Base-by-base conservation (phyloP, 2,888 invertebrate species). In the Parnassius glacialis region DNA sequence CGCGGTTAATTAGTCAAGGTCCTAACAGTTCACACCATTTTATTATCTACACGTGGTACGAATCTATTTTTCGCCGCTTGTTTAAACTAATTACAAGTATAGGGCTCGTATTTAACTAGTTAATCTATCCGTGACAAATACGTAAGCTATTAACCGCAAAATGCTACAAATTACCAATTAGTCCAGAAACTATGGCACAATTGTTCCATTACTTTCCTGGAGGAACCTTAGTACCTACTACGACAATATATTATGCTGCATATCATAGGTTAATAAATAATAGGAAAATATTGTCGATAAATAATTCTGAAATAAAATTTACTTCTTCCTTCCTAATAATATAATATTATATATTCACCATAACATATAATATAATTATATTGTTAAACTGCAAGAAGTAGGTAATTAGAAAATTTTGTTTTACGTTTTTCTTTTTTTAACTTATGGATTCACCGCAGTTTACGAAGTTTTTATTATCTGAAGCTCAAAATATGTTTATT, bases 201-300 rank as follows among this genome's bases (percentile, higher is more conserved):
- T 78, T 76, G 72, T 73, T 69, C 70, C 74, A 68, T 62, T 64
- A 67, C 70, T 74, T 80, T 81, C 79, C 80, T 73, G 76, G 77
- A 78, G 80, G 77, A 70, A 72, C 65, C 64, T 62, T 51, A 64
- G 65, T 67, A 64, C 9, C 13, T n/a, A 11, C 34, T 12, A 67
- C 74, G 75, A 41, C 11, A 11, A 43, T 43, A 43, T 43, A 1
- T 10, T 43, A 43, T n/a, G 16, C 25, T 42, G 11, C 20, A n/a
- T 57, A 52, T 52, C 20, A 52, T 43, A 62, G 10, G 42, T 16
- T 48, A 48, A 45, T 57, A 57, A 57, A 47, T 57, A 57, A 48
- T 50, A 62, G 57, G 52, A 43, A 61, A 55, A 60, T 13, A 44
- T 61, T 41, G 45, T 47, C 25, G 44, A 13, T 20, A 52, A 56